Evolutionary conservation across 2,113 vertebrate species (phyloP), one percentile per base, ranked within the genome.

Genomic region (Myodes glareolus): DNA sequence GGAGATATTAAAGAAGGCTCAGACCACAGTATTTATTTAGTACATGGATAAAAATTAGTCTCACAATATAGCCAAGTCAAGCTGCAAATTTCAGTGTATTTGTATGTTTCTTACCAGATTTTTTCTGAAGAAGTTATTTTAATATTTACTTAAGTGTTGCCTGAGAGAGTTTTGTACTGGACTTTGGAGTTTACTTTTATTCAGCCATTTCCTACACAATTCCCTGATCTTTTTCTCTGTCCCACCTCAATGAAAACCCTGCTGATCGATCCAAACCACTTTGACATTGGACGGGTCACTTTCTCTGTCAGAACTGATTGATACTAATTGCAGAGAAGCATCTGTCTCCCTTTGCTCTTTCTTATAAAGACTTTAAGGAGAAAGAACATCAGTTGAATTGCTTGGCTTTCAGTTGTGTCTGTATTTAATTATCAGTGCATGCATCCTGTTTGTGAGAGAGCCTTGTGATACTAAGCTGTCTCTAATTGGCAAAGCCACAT

Each of bases 301-400:
- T 96, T 95, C 27, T 47, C 50, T 95, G 94, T 95, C 92, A 82
- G 72, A 73, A 31, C 75, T 92, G 94, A 95, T 89, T 89, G 85
- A 95, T 95, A 82, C 31, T 96, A 86, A 96, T 95, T 94, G 72
- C 67, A 29, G 50, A 73, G 76, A 95, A 70, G 42, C 76, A 95
- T 94, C 91, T 94, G 72, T 85, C 80, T 94, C 61, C 7, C 16
- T 81, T 81, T 88, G 84, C 70, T 80, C 10, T 72, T 21, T 75
- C 88, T 52, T 5, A 7, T 77, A 63, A 90, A 90, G 36, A 90
- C 94, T 86, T 94, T 90, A 80, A 94, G 81, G 94, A 90, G n/a
- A 47, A 31, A 81, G 88, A 58, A 67, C 36, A 55, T 52, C 39
- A 9, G 17, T 27, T n/a, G 85, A 97, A 88, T 81, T 10, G 10